Evolutionary conservation across 2,888 invertebrate genomes (phyloP), one percentile per base, ranked within the genome.

Genomic region (Spisula subtruncata): DNA sequence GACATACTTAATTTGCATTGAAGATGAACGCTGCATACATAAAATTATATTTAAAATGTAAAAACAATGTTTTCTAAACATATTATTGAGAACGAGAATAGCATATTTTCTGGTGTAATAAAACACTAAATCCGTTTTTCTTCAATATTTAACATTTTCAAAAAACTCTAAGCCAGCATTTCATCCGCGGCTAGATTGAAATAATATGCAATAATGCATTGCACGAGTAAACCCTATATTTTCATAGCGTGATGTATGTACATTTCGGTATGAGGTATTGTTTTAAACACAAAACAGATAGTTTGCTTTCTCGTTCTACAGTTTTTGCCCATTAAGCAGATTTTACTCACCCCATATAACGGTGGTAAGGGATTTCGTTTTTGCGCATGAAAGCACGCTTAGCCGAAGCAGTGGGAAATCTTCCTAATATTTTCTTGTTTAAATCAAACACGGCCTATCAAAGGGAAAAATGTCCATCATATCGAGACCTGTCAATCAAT

Each of bases 401-500:
- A 66, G 60, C 10, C n/a, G n/a, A n/a, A 66, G 0, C 60, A 41
- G 41, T 41, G 10, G 25, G 1, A 66, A n/a, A 66, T 66, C 60
- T 12, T 6, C 0, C 2, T 25, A n/a, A 25, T 25, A 66, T n/a
- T 25, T 66, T 25, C 60, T 10, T n/a, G 14, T 51, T 66, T 66
- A 66, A 66, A 66, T 66, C 60, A 66, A 66, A 66, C 2, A 6
- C 79, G 14, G 29, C 35, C 41, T 83, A 83, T 83, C 83, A 83
- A 51, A 84, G 18, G 75, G 18, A 10, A 29, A 75, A 20, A 18
- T 86, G 86, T 83, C 89, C 25, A 46, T 71, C 80, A 48, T 71
- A 79, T 83, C 32, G 79, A 16, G 41, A 54, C 35, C 80, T 82
- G 90, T 83, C 90, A 87, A 87, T 90, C 90, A 85, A 29, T 82